phyloP scores from a whole-genome alignment of 2,888 invertebrate species.

The Altica lythri region DNA sequence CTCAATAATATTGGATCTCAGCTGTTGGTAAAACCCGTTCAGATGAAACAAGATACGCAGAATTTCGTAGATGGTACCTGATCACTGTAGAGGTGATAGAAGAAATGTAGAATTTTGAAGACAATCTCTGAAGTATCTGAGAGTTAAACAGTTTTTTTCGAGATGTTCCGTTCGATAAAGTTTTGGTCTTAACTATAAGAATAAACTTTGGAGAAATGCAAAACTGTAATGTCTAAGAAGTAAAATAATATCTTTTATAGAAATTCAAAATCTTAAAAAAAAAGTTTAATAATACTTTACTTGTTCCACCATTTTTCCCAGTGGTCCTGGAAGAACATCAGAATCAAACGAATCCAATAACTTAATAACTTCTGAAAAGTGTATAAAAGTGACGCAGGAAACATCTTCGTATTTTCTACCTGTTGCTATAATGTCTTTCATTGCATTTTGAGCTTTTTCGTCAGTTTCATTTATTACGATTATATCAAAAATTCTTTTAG shows the following conservation, averaged over 20 bases:
- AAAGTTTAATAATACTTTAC: neutral
- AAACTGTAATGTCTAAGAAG: neutral
- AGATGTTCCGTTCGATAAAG: too few species aligned
- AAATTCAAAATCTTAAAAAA: too few species aligned
- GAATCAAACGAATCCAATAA: conserved; percentile 25
- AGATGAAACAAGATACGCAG: too few species aligned
- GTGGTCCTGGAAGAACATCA: conserved; percentile 25
- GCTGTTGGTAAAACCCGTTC: too few species aligned
- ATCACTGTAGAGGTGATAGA: too few species aligned
- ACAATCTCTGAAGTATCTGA: too few species aligned
- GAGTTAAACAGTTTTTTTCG: too few species aligned
- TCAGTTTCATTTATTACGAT: conserved; percentile 34
- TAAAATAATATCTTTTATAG: too few species aligned
- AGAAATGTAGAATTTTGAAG: too few species aligned
- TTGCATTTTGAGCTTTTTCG: conserved; percentile 22
- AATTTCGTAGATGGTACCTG: too few species aligned
- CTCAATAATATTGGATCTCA: too few species aligned
- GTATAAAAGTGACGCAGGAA: conserved; percentile 42
- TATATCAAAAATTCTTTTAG: conserved; percentile 40
- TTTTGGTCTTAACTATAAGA: too few species aligned
- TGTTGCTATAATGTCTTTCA: conserved; percentile 32
- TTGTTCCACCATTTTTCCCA: neutral
- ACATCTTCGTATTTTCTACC: conserved; percentile 40
- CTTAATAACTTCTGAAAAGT: conserved; percentile 38
- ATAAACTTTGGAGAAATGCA: neutral